These are phyloP conservation scores for Ciona savignyi DNA, from an alignment of 23 tunicate species.

Conservation along the genomic window DNA sequence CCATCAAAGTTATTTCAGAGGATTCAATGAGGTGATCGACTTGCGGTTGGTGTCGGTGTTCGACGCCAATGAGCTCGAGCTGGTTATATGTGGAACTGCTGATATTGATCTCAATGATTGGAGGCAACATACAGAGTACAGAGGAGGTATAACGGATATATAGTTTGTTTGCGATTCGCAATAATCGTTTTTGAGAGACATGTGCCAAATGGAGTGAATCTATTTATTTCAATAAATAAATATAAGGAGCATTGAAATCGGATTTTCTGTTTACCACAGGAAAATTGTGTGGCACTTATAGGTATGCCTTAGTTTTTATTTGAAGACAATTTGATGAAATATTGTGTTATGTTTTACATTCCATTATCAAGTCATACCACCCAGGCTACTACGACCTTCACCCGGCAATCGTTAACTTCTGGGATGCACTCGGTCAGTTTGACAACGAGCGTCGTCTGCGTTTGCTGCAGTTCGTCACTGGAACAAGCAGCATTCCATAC, in stretches of 20 bases:
- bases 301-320: too few relatives aligned
- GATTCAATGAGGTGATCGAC: slow-evolving; percentile 97
- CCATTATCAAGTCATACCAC: too few relatives aligned
- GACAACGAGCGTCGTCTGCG: slow-evolving; percentile 88
- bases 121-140: slow-evolving; percentile 91
- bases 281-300: too few relatives aligned
- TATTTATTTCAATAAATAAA: too few relatives aligned
- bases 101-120: slow-evolving; percentile 94
- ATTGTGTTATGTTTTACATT: too few relatives aligned
- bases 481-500: slow-evolving; percentile 94
- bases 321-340: too few relatives aligned
- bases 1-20: slow-evolving; percentile 28
- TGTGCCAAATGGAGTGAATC: too few relatives aligned
- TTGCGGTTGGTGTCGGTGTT: slow-evolving; percentile 70
- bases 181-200: too few relatives aligned
- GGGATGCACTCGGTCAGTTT: slow-evolving; percentile 77
- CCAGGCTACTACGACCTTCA: slow-evolving; percentile 90
- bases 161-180: too few relatives aligned
- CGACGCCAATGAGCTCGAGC: slow-evolving; percentile 86
- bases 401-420: slow-evolving; percentile 83
- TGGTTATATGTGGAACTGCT: slow-evolving; percentile 95
- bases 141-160: slow-evolving; percentile 71
- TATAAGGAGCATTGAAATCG: too few relatives aligned
- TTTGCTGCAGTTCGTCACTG: slow-evolving; percentile 97
- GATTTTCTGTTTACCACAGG: neutral